Percentiles rank a stretch among this genome's conserved stretches.
These are phyloP conservation scores for Phorcus lineatus DNA, from an alignment of 2,888 invertebrate species.

Conservation along the genomic window DNA sequence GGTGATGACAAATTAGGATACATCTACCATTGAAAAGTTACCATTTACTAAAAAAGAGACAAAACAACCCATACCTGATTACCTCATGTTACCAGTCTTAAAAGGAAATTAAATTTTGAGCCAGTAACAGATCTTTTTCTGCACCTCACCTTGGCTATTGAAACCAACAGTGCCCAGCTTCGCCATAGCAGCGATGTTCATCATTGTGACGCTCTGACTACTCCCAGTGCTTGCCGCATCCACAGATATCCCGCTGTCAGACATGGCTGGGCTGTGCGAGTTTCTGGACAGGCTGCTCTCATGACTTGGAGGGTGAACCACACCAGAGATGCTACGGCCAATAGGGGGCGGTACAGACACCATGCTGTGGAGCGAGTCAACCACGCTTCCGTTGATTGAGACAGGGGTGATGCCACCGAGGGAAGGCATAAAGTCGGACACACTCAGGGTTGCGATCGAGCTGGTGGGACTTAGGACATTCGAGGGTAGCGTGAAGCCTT, in stretches of 20 bases:
- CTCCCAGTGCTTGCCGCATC: slow-evolving; percentile 72
- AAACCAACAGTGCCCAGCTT: slow-evolving; percentile 81
- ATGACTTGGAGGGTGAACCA: slow-evolving; percentile 26
- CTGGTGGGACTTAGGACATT: slow-evolving; percentile 66
- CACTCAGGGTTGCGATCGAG: slow-evolving; percentile 50
- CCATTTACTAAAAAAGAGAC: too few relatives aligned
- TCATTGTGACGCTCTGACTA: slow-evolving; percentile 76
- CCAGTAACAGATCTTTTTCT: background rate
- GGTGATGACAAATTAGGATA: too few relatives aligned
- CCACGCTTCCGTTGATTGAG: slow-evolving; percentile 42
- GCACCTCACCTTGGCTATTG: slow-evolving; percentile 25
- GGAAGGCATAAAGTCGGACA: slow-evolving; percentile 49
- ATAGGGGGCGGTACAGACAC: slow-evolving; percentile 32
- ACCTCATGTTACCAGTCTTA: too few relatives aligned
- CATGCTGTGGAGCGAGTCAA: slow-evolving; percentile 28
- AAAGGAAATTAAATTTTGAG: too few relatives aligned
- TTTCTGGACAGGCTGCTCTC: slow-evolving; percentile 66
- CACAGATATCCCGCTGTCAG: slow-evolving; percentile 75
- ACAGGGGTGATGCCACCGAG: slow-evolving; percentile 50
- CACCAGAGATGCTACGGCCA: background rate
- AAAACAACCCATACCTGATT: too few relatives aligned
- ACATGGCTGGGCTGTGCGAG: slow-evolving; percentile 74
- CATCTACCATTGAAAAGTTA: too few relatives aligned
- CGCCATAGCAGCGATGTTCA: slow-evolving; percentile 91
- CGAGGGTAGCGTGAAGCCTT: slow-evolving; percentile 69